Percentiles rank a stretch among this genome's conserved stretches.
These are phyloP conservation scores for Micromesistius poutassou DNA, from an alignment of 2,797 vertebrate species.

Conservation along the genomic window DNA sequence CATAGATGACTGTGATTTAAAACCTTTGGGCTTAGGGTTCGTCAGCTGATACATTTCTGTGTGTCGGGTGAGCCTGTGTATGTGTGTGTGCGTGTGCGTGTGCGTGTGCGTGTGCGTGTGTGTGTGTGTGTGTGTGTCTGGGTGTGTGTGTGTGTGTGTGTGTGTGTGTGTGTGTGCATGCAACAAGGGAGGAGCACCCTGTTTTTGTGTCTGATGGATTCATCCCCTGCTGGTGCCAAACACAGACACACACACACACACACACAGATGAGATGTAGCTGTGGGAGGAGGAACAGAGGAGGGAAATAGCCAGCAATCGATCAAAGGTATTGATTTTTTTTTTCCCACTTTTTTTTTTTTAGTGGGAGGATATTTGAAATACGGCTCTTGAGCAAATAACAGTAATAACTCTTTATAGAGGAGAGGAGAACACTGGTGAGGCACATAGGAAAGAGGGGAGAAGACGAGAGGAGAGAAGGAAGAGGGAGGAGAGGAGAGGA, in stretches of 20 bases:
- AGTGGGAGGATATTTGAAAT: constrained; percentile 69
- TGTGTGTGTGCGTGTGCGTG: constrained; percentile 22
- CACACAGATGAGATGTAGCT: constrained; percentile 36
- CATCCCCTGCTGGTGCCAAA: constrained; percentile 37
- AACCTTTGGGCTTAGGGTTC: constrained; percentile 35
- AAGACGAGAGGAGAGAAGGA: no score
- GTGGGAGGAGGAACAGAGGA: constrained; percentile 47
- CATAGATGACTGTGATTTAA: constrained; percentile 56
- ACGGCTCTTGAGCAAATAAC: constrained; percentile 65
- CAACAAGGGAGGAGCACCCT: constrained; percentile 14
- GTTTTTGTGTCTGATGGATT: constrained; percentile 39
- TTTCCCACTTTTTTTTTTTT: constrained; percentile 52
- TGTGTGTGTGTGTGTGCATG: constrained; percentile 38
- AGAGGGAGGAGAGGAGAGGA: not conserved
- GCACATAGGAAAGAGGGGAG: not conserved
- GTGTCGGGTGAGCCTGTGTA: constrained; percentile 8
- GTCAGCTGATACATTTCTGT: constrained; percentile 21
- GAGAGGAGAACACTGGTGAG: constrained; percentile 14
- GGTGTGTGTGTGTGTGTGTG: constrained; percentile 17
- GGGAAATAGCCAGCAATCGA: constrained; percentile 65
- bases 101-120: constrained; percentile 19
- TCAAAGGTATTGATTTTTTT: constrained; percentile 74
- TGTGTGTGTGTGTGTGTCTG: constrained; percentile 12
- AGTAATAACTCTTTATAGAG: constrained; percentile 60
- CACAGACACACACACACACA: constrained; percentile 17